Conservation (phyloP, 2,888 invertebrate genomes). For the Drosophila falleni region DNA sequence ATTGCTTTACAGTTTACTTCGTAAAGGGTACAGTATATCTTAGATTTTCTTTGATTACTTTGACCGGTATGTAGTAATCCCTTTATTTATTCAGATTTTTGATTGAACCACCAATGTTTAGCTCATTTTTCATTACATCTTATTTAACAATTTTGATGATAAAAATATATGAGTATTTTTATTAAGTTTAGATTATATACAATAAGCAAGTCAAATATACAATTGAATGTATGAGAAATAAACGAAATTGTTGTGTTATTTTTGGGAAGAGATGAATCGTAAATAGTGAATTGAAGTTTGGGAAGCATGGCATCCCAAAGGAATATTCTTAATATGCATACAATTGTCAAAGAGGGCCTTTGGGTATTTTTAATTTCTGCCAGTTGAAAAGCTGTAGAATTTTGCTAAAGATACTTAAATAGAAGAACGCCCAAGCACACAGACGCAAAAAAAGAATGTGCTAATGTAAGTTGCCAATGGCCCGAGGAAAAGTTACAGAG, state of each 20-base stretch:
- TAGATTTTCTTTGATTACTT: no score
- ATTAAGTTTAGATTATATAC: constrained; percentile 51
- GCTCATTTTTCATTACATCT: neutral
- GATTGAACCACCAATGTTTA: neutral
- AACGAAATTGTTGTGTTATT: constrained; percentile 10
- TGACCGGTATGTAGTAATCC: no score
- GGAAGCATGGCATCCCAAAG: neutral
- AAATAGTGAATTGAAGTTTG: neutral
- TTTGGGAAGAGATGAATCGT: neutral
- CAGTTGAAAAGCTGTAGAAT: constrained; percentile 27
- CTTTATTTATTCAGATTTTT: neutral
- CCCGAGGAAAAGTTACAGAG: constrained; percentile 35
- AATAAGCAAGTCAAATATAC: constrained; percentile 51
- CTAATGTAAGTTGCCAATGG: constrained; percentile 43
- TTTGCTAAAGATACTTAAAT: constrained; percentile 23
- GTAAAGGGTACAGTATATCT: no score
- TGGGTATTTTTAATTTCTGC: constrained; percentile 53
- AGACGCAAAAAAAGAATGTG: constrained; percentile 22
- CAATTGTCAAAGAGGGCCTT: constrained; percentile 48
- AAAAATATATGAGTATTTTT: constrained; percentile 35
- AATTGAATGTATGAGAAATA: constrained; percentile 40
- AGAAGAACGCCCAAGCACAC: constrained; percentile 1
- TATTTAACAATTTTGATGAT: constrained; percentile 5
- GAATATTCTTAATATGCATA: constrained; percentile 34
- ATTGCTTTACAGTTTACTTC: no score